A percentile compares a stretch with the other conserved stretches of the same genome.
Evolutionary conservation across 2,797 vertebrate species (phyloP).

Genomic region (Scarus forsteni): DNA sequence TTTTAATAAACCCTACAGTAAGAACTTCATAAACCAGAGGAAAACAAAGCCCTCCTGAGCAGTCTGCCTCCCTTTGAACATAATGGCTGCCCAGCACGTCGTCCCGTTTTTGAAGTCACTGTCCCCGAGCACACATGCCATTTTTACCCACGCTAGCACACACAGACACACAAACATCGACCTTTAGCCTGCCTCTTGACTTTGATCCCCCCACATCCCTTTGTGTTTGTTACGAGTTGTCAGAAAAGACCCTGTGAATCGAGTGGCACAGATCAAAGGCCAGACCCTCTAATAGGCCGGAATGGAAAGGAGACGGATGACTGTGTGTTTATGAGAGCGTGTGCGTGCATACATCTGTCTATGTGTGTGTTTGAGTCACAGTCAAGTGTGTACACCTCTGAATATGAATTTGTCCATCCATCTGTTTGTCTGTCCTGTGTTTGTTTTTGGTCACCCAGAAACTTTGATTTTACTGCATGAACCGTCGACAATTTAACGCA

Average conservation of each 20-base stretch:
- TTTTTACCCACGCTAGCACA: constrained; percentile 48
- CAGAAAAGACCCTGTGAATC: constrained; percentile 83
- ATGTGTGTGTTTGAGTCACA: constrained; percentile 32
- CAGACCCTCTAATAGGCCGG: constrained; percentile 82
- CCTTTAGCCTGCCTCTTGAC: constrained; percentile 86
- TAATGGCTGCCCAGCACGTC: constrained; percentile 77
- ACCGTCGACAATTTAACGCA: not conserved
- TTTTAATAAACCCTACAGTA: constrained; percentile 63
- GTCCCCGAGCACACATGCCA: constrained; percentile 69
- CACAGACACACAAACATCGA: constrained; percentile 68
- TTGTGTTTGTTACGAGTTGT: constrained; percentile 87
- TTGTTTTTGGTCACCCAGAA: constrained; percentile 21
- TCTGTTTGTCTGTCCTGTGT: constrained; percentile 13
- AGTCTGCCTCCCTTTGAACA: constrained; percentile 74
- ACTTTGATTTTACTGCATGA: constrained; percentile 12
- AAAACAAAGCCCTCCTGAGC: constrained; percentile 74
- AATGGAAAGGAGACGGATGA: constrained; percentile 81
- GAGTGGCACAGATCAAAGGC: constrained; percentile 93
- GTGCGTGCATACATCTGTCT: constrained; percentile 15
- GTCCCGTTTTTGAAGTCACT: constrained; percentile 79
- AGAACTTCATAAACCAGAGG: constrained; percentile 73
- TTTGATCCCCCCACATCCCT: constrained; percentile 88
- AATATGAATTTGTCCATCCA: constrained; percentile 41
- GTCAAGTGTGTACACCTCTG: constrained; percentile 14
- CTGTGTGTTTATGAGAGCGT: constrained; percentile 59